Evolutionary conservation across 2,888 invertebrate genomes (phyloP).

Genomic region (Lasioglossum morio): DNA sequence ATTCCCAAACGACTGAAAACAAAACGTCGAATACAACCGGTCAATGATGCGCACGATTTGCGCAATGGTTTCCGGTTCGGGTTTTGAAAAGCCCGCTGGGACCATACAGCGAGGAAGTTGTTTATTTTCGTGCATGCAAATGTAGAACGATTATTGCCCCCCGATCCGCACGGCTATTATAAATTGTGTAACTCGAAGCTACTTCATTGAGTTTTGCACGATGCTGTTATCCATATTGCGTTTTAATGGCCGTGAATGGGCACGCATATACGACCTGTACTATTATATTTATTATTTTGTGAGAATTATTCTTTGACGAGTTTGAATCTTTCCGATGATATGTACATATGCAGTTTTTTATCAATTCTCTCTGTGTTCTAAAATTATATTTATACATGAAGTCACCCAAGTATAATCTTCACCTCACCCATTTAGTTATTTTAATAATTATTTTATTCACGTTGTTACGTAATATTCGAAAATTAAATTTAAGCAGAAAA

Average conservation of each 20-base stretch:
- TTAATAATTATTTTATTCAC: not conserved
- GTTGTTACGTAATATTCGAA: not conserved
- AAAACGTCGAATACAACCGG: conserved; percentile 13
- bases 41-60: conserved; percentile 13
- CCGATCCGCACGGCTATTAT: not conserved
- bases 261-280: not conserved
- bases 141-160: not conserved
- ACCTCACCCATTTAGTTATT: not conserved
- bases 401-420: not conserved
- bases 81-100: conserved; percentile 17
- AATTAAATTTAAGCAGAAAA: too few relatives aligned
- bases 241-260: not conserved
- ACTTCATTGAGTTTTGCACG: not conserved
- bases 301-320: not conserved
- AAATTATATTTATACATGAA: not conserved
- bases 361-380: not conserved
- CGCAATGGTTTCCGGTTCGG: conserved; percentile 13
- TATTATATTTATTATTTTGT: not conserved
- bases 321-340: not conserved
- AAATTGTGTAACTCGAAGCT: not conserved
- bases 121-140: not conserved
- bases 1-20: conserved; percentile 17
- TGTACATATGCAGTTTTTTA: too few relatives aligned
- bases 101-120: not conserved
- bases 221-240: not conserved